Conservation (phyloP, 2,113 vertebrate genomes). For the Trochalopteron elliotii region DNA sequence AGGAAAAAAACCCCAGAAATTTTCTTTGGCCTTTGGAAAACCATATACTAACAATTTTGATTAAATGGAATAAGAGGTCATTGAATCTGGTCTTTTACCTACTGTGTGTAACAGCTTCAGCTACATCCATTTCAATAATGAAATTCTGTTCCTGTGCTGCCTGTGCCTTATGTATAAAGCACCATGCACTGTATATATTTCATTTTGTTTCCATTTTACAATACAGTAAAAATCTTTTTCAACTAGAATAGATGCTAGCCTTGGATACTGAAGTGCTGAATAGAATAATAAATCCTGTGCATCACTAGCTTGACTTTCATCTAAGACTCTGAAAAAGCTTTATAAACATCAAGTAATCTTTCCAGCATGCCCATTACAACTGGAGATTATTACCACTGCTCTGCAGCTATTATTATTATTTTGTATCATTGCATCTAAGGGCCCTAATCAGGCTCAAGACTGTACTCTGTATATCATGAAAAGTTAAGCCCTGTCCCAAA, state of each 20-base stretch:
- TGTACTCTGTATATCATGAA: neutral
- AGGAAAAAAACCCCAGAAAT: neutral
- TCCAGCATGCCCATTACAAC: neutral
- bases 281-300: slow-evolving; percentile 56
- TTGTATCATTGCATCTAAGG: neutral
- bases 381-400: neutral
- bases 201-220: slow-evolving; percentile 64
- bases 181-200: slow-evolving; percentile 42
- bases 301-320: slow-evolving; percentile 50
- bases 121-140: slow-evolving; percentile 52
- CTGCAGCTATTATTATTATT: slow-evolving; percentile 30
- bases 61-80: slow-evolving; percentile 57
- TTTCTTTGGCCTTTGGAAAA: slow-evolving; percentile 50
- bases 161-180: slow-evolving; percentile 37
- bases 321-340: slow-evolving; percentile 42
- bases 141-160: slow-evolving; percentile 45
- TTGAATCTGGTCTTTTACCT: slow-evolving; percentile 48
- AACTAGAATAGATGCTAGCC: slow-evolving; percentile 47
- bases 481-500: neutral
- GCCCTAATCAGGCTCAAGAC: neutral
- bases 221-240: slow-evolving; percentile 59
- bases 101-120: slow-evolving; percentile 37
- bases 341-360: slow-evolving; percentile 56
- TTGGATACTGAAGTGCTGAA: slow-evolving; percentile 47
- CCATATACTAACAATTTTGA: slow-evolving; percentile 45